Percentiles rank a stretch among this genome's conserved stretches.
These are phyloP conservation scores for Dendrocincla tyrannina DNA, from an alignment of 2,797 vertebrate genomes.

Conservation along the genomic window DNA sequence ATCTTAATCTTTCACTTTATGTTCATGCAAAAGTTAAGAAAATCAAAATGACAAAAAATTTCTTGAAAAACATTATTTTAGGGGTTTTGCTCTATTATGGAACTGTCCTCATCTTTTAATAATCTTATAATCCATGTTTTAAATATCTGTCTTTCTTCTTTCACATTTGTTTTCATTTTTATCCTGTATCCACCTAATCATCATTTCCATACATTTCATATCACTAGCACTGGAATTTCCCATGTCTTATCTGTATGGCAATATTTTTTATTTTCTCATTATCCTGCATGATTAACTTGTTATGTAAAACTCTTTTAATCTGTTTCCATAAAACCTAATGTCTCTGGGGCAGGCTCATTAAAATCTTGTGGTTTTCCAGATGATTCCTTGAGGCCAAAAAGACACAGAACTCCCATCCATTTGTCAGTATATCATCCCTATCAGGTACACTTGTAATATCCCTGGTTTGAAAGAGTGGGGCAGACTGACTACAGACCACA, in stretches of 20 bases:
- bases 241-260: constrained; percentile 22
- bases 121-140: neutral
- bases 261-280: constrained; percentile 24
- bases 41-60: neutral
- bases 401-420: neutral
- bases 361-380: constrained; percentile 24
- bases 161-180: constrained; percentile 41
- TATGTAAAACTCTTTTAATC: constrained; percentile 31
- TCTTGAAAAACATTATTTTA: neutral
- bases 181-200: neutral
- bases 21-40: neutral
- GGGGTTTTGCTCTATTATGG: neutral
- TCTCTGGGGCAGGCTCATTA: neutral
- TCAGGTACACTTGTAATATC: neutral
- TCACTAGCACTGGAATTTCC: constrained; percentile 38
- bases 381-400: neutral
- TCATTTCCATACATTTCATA: neutral
- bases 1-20: neutral
- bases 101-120: neutral
- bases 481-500: neutral
- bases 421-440: neutral
- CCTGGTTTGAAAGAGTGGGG: neutral
- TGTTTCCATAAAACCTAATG: constrained; percentile 13
- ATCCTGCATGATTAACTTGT: constrained; percentile 1
- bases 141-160: neutral